phyloP scores from a whole-genome alignment of 2,888 invertebrate genomes.

The Horisme vitalbata region DNA sequence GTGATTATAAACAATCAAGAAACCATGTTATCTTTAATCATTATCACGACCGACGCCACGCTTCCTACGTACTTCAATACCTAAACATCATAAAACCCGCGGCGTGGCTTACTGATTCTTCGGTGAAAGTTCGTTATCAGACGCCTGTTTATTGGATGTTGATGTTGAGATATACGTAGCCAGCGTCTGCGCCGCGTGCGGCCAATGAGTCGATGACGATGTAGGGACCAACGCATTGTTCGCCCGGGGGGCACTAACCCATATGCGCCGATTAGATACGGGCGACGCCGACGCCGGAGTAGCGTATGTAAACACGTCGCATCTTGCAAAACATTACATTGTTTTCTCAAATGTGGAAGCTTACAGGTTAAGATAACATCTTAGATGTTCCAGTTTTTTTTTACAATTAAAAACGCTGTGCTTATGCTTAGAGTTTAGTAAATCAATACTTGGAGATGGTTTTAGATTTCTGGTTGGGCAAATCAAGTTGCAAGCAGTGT shows the following conservation, averaged over 20 bases:
- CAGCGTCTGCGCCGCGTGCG: slow-evolving; percentile 32
- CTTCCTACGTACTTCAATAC: slow-evolving; percentile 17
- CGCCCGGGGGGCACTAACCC: slow-evolving; percentile 80
- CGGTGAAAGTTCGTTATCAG: slow-evolving; percentile 29
- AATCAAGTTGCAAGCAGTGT: no score
- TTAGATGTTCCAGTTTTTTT: slow-evolving; percentile 8
- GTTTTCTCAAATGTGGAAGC: slow-evolving; percentile 35
- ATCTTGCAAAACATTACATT: slow-evolving; percentile 45
- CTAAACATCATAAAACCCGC: slow-evolving; percentile 27
- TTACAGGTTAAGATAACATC: slow-evolving; percentile 20
- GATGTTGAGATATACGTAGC: slow-evolving; percentile 26
- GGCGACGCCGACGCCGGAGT: slow-evolving; percentile 48
- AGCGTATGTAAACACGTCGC: slow-evolving; percentile 52
- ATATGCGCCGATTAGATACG: slow-evolving; percentile 77
- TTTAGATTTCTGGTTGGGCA: slow-evolving; percentile 5
- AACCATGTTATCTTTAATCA: slow-evolving; percentile 24
- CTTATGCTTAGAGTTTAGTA: no score
- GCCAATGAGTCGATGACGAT: slow-evolving; percentile 35
- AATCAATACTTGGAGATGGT: no score
- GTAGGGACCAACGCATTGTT: slow-evolving; percentile 79
- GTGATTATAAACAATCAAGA: slow-evolving; percentile 24
- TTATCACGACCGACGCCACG: slow-evolving; percentile 19
- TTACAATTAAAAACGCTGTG: not conserved
- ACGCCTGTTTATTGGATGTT: slow-evolving; percentile 24
- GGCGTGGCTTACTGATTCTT: slow-evolving; percentile 8